Conservation (phyloP, 2,113 vertebrate species). For the Rhinopomastus cyanomelas region DNA sequence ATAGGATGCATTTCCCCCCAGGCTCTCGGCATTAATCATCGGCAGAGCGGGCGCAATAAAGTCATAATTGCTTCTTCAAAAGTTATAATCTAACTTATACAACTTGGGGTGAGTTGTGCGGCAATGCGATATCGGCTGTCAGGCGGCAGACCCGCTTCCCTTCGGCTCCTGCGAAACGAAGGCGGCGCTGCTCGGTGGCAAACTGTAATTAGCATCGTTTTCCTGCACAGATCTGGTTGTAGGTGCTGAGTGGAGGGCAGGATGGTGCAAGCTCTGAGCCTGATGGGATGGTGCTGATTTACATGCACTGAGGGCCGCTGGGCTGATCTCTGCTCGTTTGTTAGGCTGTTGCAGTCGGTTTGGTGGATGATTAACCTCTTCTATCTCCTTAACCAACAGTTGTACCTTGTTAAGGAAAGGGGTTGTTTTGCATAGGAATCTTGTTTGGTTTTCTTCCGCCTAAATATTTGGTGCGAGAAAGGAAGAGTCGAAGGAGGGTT, state of each 20-base stretch:
- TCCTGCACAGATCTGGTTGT: constrained; percentile 52
- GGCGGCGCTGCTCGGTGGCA: constrained; percentile 3
- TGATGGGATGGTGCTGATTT: constrained; percentile 55
- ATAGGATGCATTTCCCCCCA: constrained; percentile 80
- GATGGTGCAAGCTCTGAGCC: constrained; percentile 22
- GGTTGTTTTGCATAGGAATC: background rate
- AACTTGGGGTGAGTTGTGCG: constrained; percentile 72
- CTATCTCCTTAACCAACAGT: background rate
- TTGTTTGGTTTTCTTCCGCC: background rate
- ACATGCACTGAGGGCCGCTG: constrained; percentile 30
- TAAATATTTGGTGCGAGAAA: background rate
- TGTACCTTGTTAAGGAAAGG: background rate
- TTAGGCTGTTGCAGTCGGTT: background rate
- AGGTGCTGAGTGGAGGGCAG: constrained; percentile 1
- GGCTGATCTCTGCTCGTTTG: constrained; percentile 35
- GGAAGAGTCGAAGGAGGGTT: background rate
- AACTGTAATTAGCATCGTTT: constrained; percentile 70
- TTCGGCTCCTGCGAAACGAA: constrained; percentile 68
- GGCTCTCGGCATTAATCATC: constrained; percentile 84
- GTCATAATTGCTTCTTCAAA: constrained; percentile 86
- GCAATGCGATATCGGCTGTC: constrained; percentile 51
- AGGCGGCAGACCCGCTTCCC: background rate
- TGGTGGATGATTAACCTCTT: constrained; percentile 36
- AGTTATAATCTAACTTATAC: constrained; percentile 79
- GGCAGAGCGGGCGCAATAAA: constrained; percentile 82